Conservation (phyloP, 2,113 vertebrate species). For the Tiliqua scincoides region DNA sequence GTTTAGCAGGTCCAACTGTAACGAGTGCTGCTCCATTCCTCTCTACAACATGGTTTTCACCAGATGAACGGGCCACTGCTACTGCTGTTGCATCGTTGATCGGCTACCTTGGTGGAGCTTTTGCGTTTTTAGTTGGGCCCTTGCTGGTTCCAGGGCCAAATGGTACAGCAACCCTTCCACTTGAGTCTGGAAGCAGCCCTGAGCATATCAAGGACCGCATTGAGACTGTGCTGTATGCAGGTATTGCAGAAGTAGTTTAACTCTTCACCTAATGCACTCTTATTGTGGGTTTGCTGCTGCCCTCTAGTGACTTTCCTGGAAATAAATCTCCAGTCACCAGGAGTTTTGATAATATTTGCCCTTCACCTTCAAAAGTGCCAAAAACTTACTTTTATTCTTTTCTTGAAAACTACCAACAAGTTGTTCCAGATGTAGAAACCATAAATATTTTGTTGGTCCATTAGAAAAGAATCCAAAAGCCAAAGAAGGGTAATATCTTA, state of each 20-base stretch:
- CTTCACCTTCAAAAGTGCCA: background rate
- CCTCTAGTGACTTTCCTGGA: slow-evolving; percentile 63
- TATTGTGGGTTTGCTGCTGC: slow-evolving; percentile 54
- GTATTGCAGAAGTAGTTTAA: slow-evolving; percentile 64
- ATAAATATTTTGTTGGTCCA: no score
- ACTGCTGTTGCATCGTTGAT: slow-evolving; percentile 92
- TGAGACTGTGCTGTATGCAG: slow-evolving; percentile 92
- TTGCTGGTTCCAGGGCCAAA: slow-evolving; percentile 92
- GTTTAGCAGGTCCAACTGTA: slow-evolving; percentile 92
- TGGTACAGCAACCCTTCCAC: slow-evolving; percentile 67
- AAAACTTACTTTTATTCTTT: background rate
- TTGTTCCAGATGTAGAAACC: background rate
- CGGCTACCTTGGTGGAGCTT: slow-evolving; percentile 87
- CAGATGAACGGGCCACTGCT: slow-evolving; percentile 94
- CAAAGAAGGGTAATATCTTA: no score
- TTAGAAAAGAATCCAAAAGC: no score
- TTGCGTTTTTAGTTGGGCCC: slow-evolving; percentile 89
- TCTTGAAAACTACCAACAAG: background rate
- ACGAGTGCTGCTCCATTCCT: slow-evolving; percentile 94
- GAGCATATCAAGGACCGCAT: slow-evolving; percentile 86
- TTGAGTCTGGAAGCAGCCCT: slow-evolving; percentile 34
- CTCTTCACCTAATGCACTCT: background rate
- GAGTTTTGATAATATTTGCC: background rate
- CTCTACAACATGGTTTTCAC: slow-evolving; percentile 95
- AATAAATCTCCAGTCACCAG: background rate